Evolutionary conservation across 1,140 invertebrate species (phyloP).

Genomic region (Drosophila hydei): DNA sequence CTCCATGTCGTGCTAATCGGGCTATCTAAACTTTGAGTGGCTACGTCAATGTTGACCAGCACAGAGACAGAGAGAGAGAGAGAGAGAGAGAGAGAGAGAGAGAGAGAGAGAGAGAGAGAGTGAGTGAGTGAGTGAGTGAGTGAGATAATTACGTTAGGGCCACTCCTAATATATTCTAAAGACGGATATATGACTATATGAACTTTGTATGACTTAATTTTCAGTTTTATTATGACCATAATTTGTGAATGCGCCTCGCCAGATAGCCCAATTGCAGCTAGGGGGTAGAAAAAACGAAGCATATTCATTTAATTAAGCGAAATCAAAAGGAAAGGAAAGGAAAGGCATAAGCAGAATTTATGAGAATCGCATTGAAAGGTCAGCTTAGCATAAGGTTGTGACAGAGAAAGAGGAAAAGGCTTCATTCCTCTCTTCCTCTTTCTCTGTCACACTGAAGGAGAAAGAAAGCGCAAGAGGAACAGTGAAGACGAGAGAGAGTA

Average conservation of each 20-base stretch:
- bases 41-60: slow-evolving; percentile 10
- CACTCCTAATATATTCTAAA: too few relatives aligned
- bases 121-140: too few relatives aligned
- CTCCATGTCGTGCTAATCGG: slow-evolving; percentile 12
- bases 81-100: too few relatives aligned
- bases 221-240: slow-evolving; percentile 2
- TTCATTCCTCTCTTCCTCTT: too few relatives aligned
- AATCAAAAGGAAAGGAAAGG: neutral
- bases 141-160: too few relatives aligned
- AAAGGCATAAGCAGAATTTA: neutral
- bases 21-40: slow-evolving; percentile 31
- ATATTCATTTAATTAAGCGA: neutral
- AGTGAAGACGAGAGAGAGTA: too few relatives aligned
- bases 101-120: too few relatives aligned
- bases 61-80: neutral
- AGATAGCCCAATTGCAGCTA: neutral
- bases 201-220: slow-evolving; percentile 11
- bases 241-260: neutral
- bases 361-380: neutral
- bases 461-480: neutral
- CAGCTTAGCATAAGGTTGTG: too few relatives aligned
- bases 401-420: too few relatives aligned
- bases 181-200: too few relatives aligned
- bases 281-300: neutral
- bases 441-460: neutral